Evolutionary conservation across 2,888 invertebrate species (phyloP), one percentile per base, ranked within the genome.

Genomic region (Chrysomela aeneicollis): DNA sequence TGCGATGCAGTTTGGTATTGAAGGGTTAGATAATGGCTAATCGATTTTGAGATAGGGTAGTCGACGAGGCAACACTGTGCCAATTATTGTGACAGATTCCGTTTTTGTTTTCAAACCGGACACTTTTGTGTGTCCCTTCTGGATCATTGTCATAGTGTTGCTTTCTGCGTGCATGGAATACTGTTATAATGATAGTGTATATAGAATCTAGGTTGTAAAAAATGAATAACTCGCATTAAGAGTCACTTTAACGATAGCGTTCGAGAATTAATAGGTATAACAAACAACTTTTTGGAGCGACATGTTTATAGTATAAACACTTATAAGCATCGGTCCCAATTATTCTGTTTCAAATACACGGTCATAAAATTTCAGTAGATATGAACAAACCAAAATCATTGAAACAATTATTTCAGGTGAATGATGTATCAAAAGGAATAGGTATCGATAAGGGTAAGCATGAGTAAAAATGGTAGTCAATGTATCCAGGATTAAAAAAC

Each of bases 1-100:
- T 26, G 26, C 3, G 73, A 72, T 69, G 74, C 67, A 75, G 75
- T 78, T 77, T 82, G 82, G 82, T 83, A 82, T 82, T 82, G 82
- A 82, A 82, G 82, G 82, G 82, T 74, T 78, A 82, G 81, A 80
- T 26, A 26, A 26, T 78, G 75, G 74, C 76, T 77, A 75, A 76
- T 75, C 77, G 78, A 75, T 78, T 81, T 79, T 77, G 79, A 79
- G 79, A 79, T 78, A 75, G 77, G 77, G 77, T 78, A 74, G 74
- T 78, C 75, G 76, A 71, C 71, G 63, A 46, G 15, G 50, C 54
- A 37, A 37, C 26, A 51, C 59, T 37, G 12, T 53, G 54, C 55
- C 58, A 66, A 46, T 62, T n/a, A n/a, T n/a, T 15, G 51, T 62
- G 62, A 66, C 55, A 42, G 46, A 57, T 12, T 18, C 2, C 8